Evolutionary conservation across 1,140 invertebrate species (phyloP).

Genomic region (Drosophila quadrilineata): DNA sequence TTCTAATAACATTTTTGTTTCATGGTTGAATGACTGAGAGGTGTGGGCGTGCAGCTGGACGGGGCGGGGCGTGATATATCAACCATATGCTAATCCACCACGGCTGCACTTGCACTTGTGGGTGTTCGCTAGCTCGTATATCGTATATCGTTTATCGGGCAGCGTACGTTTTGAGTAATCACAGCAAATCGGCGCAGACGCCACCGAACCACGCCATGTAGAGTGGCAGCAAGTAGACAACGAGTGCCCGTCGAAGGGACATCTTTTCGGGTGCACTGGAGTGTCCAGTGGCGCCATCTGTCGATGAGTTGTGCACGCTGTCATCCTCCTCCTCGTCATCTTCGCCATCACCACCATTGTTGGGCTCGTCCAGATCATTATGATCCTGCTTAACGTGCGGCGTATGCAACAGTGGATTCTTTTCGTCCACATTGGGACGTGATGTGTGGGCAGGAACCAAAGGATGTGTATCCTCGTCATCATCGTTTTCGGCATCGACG

Average conservation of each 20-base stretch:
- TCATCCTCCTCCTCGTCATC: constrained; percentile 34
- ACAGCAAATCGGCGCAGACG: constrained; percentile 90
- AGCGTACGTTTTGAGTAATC: constrained; percentile 82
- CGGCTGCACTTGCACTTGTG: constrained; percentile 33
- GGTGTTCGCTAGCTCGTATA: constrained; percentile 27
- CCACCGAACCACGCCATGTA: constrained; percentile 91
- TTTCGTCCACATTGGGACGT: constrained; percentile 60
- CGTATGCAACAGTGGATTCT: constrained; percentile 51
- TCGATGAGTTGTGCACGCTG: constrained; percentile 13
- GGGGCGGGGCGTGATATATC: constrained; percentile 14
- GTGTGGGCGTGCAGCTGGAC: constrained; percentile 51
- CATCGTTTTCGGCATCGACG: constrained; percentile 58
- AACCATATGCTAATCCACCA: constrained; percentile 19
- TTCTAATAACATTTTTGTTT: constrained; percentile 76
- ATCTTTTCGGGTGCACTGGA: constrained; percentile 78
- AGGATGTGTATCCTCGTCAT: constrained; percentile 59
- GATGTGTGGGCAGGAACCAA: constrained; percentile 52
- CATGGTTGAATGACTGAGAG: constrained; percentile 76
- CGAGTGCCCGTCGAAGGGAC: constrained; percentile 85
- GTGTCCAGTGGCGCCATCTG: constrained; percentile 37
- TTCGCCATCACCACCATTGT: constrained; percentile 28
- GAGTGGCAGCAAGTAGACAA: constrained; percentile 89
- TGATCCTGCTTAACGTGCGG: constrained; percentile 52
- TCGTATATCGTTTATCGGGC: constrained; percentile 6
- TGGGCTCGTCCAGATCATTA: constrained; percentile 50